These are phyloP conservation scores for Acanthosepion lycidas DNA, from an alignment of 2,888 invertebrate species.

Conservation along the genomic window DNA sequence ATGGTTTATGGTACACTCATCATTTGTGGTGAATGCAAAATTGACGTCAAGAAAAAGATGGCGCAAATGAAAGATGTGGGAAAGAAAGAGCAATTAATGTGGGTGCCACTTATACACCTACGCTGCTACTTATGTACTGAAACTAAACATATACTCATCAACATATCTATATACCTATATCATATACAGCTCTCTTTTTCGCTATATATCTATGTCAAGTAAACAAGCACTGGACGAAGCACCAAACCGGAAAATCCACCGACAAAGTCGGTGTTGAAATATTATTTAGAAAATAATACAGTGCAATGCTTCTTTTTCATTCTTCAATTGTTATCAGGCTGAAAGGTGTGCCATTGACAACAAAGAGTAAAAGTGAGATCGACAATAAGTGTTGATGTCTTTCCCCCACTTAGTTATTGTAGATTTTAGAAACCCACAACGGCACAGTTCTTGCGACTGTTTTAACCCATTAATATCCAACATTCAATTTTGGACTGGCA, in stretches of 20 bases:
- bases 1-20: no score
- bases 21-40: no score
- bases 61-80: no score
- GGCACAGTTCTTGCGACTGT: not conserved
- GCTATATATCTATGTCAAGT: not conserved
- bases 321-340: not conserved
- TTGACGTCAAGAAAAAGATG: no score
- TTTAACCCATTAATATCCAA: no score
- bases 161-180: no score
- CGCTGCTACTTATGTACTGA: not conserved
- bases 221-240: not conserved
- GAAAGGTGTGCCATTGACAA: not conserved
- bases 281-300: not conserved
- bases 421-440: not conserved
- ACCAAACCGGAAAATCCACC: not conserved
- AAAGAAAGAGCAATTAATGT: no score
- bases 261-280: not conserved
- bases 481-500: no score
- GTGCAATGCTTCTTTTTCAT: conserved; percentile 2
- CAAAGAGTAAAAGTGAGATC: not conserved
- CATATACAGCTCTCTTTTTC: not conserved
- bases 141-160: not conserved
- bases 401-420: not conserved
- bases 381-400: not conserved
- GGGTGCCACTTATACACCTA: not conserved